These are phyloP conservation scores for Furnarius figulus DNA, from an alignment of 2,113 vertebrate species.

Conservation along the genomic window DNA sequence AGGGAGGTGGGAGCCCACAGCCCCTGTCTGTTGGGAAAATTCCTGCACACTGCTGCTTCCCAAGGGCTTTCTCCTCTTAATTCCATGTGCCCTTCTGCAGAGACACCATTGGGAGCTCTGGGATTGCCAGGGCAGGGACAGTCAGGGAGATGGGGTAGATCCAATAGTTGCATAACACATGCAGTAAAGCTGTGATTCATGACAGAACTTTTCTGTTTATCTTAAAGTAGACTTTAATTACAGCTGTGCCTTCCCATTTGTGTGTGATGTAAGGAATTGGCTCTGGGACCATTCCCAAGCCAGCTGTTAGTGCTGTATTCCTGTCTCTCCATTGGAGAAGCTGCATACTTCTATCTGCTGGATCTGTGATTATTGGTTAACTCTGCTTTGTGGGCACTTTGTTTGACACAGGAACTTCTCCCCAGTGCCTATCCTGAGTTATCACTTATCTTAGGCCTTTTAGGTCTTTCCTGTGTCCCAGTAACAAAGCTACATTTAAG, in stretches of 20 bases:
- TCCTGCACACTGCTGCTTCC: neutral
- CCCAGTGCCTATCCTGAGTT: neutral
- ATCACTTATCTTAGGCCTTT: neutral
- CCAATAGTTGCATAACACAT: neutral
- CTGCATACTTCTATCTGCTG: conserved; percentile 25
- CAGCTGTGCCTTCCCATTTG: conserved; percentile 36
- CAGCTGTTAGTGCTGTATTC: conserved; percentile 58
- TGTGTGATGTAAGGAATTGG: conserved; percentile 20
- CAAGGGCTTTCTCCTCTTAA: neutral
- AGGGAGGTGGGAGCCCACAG: neutral
- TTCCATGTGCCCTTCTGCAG: rapidly evolving
- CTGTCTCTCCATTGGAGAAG: conserved; percentile 49
- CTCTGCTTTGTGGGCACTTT: conserved; percentile 11
- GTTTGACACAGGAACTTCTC: neutral
- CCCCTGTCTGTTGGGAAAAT: neutral
- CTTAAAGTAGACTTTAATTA: conserved; percentile 14
- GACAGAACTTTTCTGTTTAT: neutral
- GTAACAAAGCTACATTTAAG: neutral
- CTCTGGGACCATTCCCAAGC: conserved; percentile 45
- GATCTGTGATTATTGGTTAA: conserved; percentile 55
- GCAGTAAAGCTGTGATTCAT: neutral
- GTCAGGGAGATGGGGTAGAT: neutral
- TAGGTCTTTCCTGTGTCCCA: neutral
- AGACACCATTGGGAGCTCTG: rapidly evolving
- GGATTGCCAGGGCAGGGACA: neutral